Percentiles rank a stretch among this genome's conserved stretches.
Conservation (phyloP, 2,797 vertebrate species). For the Acipenser ruthenus region DNA sequence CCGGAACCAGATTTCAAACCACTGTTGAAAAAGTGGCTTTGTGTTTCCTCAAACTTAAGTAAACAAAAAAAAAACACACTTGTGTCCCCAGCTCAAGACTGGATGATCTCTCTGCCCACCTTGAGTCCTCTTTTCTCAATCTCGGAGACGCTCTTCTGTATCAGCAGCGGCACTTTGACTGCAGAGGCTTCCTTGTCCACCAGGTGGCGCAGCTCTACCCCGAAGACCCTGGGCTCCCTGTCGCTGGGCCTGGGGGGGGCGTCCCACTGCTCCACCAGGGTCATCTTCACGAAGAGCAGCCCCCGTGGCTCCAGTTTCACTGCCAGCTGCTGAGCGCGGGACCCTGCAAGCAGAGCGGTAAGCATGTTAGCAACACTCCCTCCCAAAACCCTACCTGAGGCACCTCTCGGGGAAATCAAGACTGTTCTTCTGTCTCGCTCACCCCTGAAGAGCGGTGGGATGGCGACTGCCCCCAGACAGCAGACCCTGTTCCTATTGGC, state of each 20-base stretch:
- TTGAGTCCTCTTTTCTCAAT: conserved; percentile 76
- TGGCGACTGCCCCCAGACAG: conserved; percentile 64
- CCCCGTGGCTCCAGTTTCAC: conserved; percentile 73
- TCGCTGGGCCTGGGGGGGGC: conserved; percentile 22
- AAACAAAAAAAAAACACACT: neutral
- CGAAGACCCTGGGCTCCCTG: conserved; percentile 64
- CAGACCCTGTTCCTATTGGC: conserved; percentile 65
- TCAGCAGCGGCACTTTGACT: conserved; percentile 63
- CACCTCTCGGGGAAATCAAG: neutral
- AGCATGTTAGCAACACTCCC: neutral
- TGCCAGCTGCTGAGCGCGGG: conserved; percentile 69
- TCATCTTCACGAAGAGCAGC: conserved; percentile 70
- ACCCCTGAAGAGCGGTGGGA: conserved; percentile 75
- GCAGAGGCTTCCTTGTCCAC: conserved; percentile 66
- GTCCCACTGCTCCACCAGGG: conserved; percentile 67
- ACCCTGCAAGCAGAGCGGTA: conserved; percentile 41
- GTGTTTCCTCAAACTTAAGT: no score
- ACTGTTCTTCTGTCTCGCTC: neutral
- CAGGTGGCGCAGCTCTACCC: conserved; percentile 67
- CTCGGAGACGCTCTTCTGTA: conserved; percentile 75
- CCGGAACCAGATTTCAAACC: no score
- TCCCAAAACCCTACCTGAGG: neutral
- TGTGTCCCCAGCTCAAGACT: conserved; percentile 1
- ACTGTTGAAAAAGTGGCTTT: no score
- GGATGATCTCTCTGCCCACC: conserved; percentile 42